Conservation (phyloP, 2,888 invertebrate species). For the Nephrotoma guestfalica region DNA sequence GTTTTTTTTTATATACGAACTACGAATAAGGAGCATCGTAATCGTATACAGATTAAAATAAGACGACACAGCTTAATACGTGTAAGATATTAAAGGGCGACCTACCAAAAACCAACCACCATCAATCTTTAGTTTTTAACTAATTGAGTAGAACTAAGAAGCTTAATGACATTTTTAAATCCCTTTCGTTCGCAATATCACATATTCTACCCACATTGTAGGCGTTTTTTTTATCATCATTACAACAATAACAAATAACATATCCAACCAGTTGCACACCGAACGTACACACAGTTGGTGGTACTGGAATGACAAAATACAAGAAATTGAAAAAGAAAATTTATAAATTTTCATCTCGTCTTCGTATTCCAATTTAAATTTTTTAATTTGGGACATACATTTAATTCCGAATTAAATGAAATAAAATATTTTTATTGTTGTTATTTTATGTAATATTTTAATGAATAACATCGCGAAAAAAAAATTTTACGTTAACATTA, state of each 20-base stretch:
- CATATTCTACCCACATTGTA: background rate
- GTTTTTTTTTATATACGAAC: background rate
- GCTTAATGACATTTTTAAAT: background rate
- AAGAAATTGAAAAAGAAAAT: background rate
- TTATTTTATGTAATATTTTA: background rate
- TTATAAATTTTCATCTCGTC: background rate
- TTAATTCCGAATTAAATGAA: background rate
- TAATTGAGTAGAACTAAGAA: background rate
- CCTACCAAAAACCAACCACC: background rate
- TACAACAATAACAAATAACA: background rate
- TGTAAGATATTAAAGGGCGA: background rate
- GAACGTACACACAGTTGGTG: background rate
- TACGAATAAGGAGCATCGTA: too few species aligned
- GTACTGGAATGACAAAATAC: background rate
- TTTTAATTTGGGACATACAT: background rate
- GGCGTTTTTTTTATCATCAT: background rate
- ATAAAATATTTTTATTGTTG: background rate
- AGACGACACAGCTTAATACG: background rate
- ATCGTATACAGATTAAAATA: background rate
- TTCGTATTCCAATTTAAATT: background rate
- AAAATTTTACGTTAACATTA: background rate
- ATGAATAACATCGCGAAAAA: background rate
- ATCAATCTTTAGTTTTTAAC: background rate
- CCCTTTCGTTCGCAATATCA: background rate
- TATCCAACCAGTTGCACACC: background rate